Evolutionary conservation across 2,888 invertebrate species (phyloP).

Genomic region (Drosophila subsilvestris): DNA sequence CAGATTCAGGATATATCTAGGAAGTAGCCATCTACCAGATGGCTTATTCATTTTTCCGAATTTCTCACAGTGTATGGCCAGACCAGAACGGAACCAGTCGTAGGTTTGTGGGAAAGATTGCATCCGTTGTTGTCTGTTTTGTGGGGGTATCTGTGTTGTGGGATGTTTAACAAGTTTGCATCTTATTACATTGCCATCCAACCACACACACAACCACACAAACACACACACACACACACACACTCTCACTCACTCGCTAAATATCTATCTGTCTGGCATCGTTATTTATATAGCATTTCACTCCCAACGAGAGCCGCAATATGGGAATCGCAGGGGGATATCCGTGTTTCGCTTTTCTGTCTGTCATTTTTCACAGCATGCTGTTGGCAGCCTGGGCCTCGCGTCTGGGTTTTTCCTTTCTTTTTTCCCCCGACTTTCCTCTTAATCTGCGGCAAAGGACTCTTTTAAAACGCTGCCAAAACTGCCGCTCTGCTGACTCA

Average conservation of each 20-base stretch:
- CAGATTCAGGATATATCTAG: not conserved
- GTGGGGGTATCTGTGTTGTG: slow-evolving; percentile 17
- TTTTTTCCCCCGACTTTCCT: not conserved
- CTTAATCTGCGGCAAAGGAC: slow-evolving; percentile 9
- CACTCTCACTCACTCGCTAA: slow-evolving; percentile 8
- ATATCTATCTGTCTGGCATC: slow-evolving; percentile 36
- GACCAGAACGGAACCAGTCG: slow-evolving; percentile 3
- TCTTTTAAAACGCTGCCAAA: slow-evolving; percentile 26
- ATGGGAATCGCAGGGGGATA: not conserved
- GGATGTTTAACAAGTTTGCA: slow-evolving; percentile 17
- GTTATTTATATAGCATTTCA: slow-evolving; percentile 32
- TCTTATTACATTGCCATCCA: slow-evolving; percentile 17
- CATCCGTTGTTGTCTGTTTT: slow-evolving; percentile 16
- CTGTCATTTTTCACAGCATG: slow-evolving; percentile 17
- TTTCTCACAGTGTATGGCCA: not conserved
- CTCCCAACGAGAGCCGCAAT: not conserved
- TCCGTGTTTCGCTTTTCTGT: slow-evolving; percentile 9
- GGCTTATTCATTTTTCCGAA: not conserved
- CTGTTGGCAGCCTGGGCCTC: slow-evolving; percentile 27
- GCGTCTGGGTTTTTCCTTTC: slow-evolving; percentile 12
- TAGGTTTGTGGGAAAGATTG: slow-evolving; percentile 28
- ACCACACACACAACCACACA: not conserved
- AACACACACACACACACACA: slow-evolving; percentile 5
- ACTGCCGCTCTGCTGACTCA: slow-evolving; percentile 31
- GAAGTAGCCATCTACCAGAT: not conserved